A percentile compares a stretch with the other conserved stretches of the same genome.
phyloP scores from a whole-genome alignment of 1,140 invertebrate genomes.

The Acarapis woodi region DNA sequence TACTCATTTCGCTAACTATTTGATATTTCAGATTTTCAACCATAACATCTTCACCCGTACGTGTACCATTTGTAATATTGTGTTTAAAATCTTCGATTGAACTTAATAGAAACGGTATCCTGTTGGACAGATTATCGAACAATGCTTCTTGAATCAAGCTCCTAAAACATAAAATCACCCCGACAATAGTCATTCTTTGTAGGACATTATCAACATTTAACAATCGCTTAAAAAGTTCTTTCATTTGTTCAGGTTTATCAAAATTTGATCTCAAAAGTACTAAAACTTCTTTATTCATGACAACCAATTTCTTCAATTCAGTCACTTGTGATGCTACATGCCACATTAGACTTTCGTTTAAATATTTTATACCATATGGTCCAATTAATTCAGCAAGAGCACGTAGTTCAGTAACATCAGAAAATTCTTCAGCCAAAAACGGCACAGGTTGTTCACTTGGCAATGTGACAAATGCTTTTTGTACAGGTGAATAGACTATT shows the following conservation, averaged over 20 bases:
- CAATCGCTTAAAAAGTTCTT: constrained; percentile 59
- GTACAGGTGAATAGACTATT: constrained; percentile 83
- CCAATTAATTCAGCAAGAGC: constrained; percentile 89
- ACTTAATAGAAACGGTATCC: constrained; percentile 84
- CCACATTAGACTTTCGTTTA: constrained; percentile 92
- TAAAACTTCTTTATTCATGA: constrained; percentile 68
- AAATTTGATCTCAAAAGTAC: constrained; percentile 73
- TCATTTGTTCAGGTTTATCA: constrained; percentile 92
- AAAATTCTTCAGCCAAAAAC: constrained; percentile 91
- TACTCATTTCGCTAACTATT: constrained; percentile 72
- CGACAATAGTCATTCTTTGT: constrained; percentile 87
- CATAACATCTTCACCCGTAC: constrained; percentile 23
- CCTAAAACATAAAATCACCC: constrained; percentile 81
- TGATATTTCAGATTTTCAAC: constrained; percentile 5
- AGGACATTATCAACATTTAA: constrained; percentile 66
- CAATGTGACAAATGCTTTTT: constrained; percentile 70
- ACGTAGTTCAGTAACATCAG: constrained; percentile 69
- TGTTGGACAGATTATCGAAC: constrained; percentile 60
- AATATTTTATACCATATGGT: constrained; percentile 87
- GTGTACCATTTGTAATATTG: constrained; percentile 60
- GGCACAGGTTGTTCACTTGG: constrained; percentile 58
- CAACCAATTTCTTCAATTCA: constrained; percentile 72
- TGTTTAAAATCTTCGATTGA: constrained; percentile 82
- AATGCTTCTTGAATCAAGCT: constrained; percentile 72
- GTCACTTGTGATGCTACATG: constrained; percentile 90